Evolutionary conservation across 2,113 vertebrate genomes (phyloP), one percentile per base, ranked within the genome.

Genomic region (Camelus dromedarius): DNA sequence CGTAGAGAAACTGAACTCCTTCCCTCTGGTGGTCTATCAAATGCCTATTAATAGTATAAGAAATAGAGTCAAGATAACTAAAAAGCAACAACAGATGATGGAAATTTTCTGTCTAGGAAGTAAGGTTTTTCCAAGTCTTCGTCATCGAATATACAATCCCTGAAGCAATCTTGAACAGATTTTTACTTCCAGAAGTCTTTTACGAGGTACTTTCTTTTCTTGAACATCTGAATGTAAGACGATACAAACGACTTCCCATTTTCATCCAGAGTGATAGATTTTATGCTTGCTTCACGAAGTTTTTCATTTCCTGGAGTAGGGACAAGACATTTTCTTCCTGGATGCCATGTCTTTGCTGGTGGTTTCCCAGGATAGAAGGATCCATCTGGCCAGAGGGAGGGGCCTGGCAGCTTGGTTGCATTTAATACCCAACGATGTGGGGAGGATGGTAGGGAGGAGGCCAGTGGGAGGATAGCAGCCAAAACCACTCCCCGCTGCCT

Each of bases 21-120:
- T 99, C 99, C 70, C 99, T 99, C 96, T 99, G 99, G 97, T 99
- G 99, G 98, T 99, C 99, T 98, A 99, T 99, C 82, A 99, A 98
- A 89, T 99, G 99, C 96, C 99, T 99, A 98, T 99, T 99, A 98
- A 99, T 99, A 42, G 99, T 99, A 92, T 99, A 99, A 0, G 99
- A 99, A 75, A 99, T 99, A 97, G 95, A 96, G 75, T 99, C 98
- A 97, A 85, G 98, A 99, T 90, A 99, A 98, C 24, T 98, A 97
- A 96, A 99, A 99, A 77, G 98, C 96, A 96, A 98, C 93, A 10
- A 98, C 98, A 24, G 98, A 82, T 32, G 98, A 98, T 0, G 98
- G 98, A 96, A 98, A 97, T 92, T 85, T 98, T 95, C 50, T 98
- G 86, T 98, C 97, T 93, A 99, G 98, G 97, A 99, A 99, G 96